A percentile compares a stretch with the other conserved stretches of the same genome.
These are phyloP conservation scores for Ammospiza nelsoni DNA, from an alignment of 2,113 vertebrate species.

Conservation along the genomic window DNA sequence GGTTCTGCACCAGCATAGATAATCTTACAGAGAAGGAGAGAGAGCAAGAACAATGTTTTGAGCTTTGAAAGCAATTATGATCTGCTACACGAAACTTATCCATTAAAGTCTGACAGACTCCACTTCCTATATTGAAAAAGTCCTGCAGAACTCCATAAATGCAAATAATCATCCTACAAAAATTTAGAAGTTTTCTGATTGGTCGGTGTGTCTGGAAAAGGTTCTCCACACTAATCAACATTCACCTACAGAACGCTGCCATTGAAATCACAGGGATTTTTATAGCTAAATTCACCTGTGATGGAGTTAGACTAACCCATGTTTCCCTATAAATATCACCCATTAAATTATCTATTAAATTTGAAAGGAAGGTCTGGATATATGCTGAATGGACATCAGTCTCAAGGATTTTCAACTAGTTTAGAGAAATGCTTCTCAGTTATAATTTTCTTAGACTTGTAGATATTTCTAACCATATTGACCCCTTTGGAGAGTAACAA, in stretches of 20 bases:
- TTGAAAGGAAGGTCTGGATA: background rate
- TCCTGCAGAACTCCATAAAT: background rate
- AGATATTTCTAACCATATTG: background rate
- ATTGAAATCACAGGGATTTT: background rate
- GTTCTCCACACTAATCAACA: background rate
- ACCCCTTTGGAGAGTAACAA: background rate
- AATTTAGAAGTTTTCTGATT: background rate
- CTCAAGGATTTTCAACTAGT: background rate
- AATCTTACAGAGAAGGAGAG: background rate
- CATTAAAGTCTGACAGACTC: slow-evolving; percentile 16
- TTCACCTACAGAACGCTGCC: background rate
- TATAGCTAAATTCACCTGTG: background rate
- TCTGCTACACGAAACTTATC: background rate
- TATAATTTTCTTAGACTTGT: background rate
- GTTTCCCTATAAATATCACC: background rate
- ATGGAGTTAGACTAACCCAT: background rate
- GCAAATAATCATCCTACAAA: background rate
- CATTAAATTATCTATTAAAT: background rate
- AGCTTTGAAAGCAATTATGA: slow-evolving; percentile 27
- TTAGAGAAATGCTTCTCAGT: background rate
- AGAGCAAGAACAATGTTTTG: background rate
- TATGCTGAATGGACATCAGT: background rate
- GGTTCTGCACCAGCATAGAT: background rate
- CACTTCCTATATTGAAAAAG: background rate
- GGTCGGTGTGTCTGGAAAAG: background rate